Conservation (phyloP, 1,140 invertebrate species). For the Drosophila lini region DNA sequence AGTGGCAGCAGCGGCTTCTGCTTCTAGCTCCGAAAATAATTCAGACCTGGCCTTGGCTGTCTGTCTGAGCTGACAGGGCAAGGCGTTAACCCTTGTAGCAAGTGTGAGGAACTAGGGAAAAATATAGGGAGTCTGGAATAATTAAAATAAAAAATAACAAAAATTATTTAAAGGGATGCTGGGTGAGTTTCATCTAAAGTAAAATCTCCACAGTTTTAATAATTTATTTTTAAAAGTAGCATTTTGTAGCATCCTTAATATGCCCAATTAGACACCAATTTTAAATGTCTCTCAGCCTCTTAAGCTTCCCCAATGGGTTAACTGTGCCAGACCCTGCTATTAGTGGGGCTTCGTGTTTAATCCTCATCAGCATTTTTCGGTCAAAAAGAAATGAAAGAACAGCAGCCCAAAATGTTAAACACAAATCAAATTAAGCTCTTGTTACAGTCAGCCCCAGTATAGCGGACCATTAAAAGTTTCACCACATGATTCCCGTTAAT, state of each 20-base stretch:
- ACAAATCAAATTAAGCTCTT: constrained; percentile 76
- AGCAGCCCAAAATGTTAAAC: constrained; percentile 43
- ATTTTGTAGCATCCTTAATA: background rate
- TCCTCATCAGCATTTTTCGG: constrained; percentile 58
- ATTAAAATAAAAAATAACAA: background rate
- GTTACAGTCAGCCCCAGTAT: constrained; percentile 49
- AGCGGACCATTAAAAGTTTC: constrained; percentile 68
- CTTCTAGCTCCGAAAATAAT: constrained; percentile 47
- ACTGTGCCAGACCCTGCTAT: constrained; percentile 23
- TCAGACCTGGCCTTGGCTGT: constrained; percentile 36
- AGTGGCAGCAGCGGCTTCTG: constrained; percentile 19
- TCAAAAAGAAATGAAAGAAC: constrained; percentile 18
- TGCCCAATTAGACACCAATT: constrained; percentile 11
- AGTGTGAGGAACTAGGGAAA: background rate
- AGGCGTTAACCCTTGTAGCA: constrained; percentile 14
- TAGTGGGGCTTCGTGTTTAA: constrained; percentile 54
- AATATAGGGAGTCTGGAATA: too few species aligned
- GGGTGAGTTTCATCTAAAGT: background rate
- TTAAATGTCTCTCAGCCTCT: constrained; percentile 3
- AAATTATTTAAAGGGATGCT: background rate
- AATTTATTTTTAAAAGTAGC: background rate
- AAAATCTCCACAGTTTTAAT: background rate
- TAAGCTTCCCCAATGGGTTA: constrained; percentile 23
- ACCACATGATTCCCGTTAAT: constrained; percentile 70
- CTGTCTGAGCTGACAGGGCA: constrained; percentile 4